Conservation (phyloP, 2,888 invertebrate species). For the Ischnus inquisitorius region DNA sequence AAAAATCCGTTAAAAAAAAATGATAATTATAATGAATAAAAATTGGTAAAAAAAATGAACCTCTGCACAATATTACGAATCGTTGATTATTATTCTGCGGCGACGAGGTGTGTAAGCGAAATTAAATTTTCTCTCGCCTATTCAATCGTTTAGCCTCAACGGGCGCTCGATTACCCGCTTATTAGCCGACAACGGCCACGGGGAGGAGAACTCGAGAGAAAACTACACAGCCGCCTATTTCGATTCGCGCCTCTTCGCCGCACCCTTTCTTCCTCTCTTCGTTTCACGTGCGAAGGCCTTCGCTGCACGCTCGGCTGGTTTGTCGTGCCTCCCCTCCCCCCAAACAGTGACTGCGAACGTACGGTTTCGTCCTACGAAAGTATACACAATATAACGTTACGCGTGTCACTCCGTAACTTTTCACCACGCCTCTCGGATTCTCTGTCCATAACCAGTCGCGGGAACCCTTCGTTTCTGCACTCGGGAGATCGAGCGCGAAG, state of each 20-base stretch:
- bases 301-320: conserved; percentile 45
- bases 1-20: no score
- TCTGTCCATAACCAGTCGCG: conserved; percentile 34
- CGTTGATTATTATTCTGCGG: neutral
- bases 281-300: conserved; percentile 1
- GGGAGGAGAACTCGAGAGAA: conserved; percentile 56
- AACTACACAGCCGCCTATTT: conserved; percentile 53
- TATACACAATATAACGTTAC: conserved; percentile 49
- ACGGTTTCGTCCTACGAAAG: neutral
- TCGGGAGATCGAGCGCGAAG: conserved; percentile 52
- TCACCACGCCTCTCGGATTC: conserved; percentile 63
- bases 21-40: no score
- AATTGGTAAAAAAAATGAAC: no score
- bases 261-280: conserved; percentile 48
- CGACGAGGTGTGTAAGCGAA: neutral
- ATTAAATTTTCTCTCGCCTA: conserved; percentile 53
- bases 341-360: conserved; percentile 13
- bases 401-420: conserved; percentile 60
- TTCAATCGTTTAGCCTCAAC: conserved; percentile 59
- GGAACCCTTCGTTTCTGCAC: conserved; percentile 15
- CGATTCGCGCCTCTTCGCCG: conserved; percentile 59
- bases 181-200: conserved; percentile 79
- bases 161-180: conserved; percentile 79
- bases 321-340: conserved; percentile 18
- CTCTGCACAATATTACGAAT: no score